Evolutionary conservation across 2,113 vertebrate species (phyloP).

Genomic region (Polypterus senegalus): DNA sequence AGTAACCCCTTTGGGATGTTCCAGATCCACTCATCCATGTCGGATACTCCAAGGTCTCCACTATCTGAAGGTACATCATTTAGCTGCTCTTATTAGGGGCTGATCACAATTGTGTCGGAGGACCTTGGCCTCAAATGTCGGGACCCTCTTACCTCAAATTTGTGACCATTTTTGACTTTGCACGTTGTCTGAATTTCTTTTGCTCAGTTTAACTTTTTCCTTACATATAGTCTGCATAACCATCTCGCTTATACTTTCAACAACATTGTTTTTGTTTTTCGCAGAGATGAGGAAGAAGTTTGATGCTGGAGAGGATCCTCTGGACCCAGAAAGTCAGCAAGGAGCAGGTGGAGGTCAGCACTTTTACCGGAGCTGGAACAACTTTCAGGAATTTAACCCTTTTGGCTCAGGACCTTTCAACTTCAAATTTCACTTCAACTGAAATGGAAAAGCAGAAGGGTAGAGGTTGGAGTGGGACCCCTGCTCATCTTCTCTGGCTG

Average conservation of each 20-base stretch:
- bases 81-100: no score
- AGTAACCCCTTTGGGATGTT: not conserved
- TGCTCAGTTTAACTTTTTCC: no score
- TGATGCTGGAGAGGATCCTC: constrained; percentile 84
- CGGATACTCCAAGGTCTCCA: not conserved
- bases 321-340: constrained; percentile 90
- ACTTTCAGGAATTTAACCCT: constrained; percentile 88
- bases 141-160: no score
- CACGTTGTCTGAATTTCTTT: no score
- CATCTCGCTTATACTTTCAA: no score
- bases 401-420: constrained; percentile 90
- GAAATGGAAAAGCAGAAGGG: constrained; percentile 23
- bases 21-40: not conserved
- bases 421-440: constrained; percentile 94
- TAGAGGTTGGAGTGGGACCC: no score
- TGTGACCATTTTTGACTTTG: no score
- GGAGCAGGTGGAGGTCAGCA: constrained; percentile 53
- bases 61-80: not conserved
- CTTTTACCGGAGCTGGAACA: constrained; percentile 74
- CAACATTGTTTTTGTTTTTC: constrained; percentile 12
- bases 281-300: constrained; percentile 90
- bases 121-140: no score
- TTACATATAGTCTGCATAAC: no score
- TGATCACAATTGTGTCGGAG: no score
- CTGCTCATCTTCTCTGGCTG: no score